Evolutionary conservation across 2,797 vertebrate genomes (phyloP).

Genomic region (Acipenser ruthenus): DNA sequence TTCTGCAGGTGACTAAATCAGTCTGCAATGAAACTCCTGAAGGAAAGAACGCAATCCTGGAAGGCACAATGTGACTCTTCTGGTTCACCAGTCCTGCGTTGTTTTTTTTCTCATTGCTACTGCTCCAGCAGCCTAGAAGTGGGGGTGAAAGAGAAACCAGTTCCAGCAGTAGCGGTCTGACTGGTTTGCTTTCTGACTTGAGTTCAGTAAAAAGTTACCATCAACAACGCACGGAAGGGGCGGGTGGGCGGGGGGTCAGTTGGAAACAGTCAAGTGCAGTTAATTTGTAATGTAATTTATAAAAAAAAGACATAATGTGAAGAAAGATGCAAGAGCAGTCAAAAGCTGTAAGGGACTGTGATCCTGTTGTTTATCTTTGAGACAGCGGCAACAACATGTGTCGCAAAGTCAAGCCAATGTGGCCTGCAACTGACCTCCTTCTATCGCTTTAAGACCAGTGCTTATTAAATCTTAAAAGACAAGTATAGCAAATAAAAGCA

Average conservation of each 20-base stretch:
- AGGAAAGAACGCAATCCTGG: too few species aligned
- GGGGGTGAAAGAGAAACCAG: too few species aligned
- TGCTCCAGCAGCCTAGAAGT: too few species aligned
- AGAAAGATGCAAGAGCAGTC: slow-evolving; percentile 30
- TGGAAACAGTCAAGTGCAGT: slow-evolving; percentile 43
- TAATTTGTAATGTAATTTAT: slow-evolving; percentile 31
- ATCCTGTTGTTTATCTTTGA: slow-evolving; percentile 38
- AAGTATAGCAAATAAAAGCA: slow-evolving; percentile 39
- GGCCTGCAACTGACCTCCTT: slow-evolving; percentile 47
- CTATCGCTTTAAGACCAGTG: slow-evolving; percentile 40
- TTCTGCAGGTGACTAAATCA: too few species aligned
- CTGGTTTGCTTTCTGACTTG: too few species aligned
- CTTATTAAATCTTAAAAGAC: slow-evolving; percentile 50
- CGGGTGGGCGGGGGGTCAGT: slow-evolving; percentile 22
- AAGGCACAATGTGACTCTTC: too few species aligned
- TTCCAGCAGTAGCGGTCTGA: too few species aligned
- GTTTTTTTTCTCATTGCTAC: too few species aligned
- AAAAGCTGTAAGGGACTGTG: slow-evolving; percentile 25
- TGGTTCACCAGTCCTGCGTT: too few species aligned
- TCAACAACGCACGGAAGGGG: too few species aligned
- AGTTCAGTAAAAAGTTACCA: too few species aligned
- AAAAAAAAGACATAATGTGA: slow-evolving; percentile 35
- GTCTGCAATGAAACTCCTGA: too few species aligned
- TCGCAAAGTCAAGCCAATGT: slow-evolving; percentile 32
- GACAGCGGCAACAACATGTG: slow-evolving; percentile 36